A percentile compares a stretch with the other conserved stretches of the same genome.
Conservation (phyloP, 2,888 invertebrate species). For the Craniophora ligustri region DNA sequence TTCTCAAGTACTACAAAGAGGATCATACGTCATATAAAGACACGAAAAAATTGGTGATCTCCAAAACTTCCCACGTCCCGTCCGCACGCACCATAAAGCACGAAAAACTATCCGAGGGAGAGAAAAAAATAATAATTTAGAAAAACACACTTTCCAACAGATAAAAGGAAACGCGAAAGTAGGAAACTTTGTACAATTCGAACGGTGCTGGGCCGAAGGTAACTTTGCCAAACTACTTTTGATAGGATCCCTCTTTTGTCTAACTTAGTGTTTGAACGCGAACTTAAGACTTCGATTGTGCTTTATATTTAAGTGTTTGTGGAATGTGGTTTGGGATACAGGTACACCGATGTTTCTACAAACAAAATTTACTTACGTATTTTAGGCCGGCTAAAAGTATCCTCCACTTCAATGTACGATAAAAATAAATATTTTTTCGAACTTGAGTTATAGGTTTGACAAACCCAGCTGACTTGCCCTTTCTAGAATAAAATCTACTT, state of each 20-base stretch:
- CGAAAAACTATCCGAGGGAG: conserved; percentile 55
- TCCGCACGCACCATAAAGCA: conserved; percentile 75
- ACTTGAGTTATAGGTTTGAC: no score
- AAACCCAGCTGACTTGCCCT: no score
- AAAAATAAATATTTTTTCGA: no score
- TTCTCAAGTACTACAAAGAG: conserved; percentile 3
- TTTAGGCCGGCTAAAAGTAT: no score
- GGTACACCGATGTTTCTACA: conserved; percentile 59
- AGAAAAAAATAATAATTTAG: conserved; percentile 84
- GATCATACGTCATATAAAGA: conserved; percentile 19
- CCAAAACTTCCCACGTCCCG: conserved; percentile 59
- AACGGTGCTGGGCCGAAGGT: conserved; percentile 77
- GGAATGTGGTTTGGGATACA: conserved; percentile 58
- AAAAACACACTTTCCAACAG: conserved; percentile 79
- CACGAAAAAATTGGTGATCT: conserved; percentile 6
- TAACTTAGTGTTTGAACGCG: conserved; percentile 81
- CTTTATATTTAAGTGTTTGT: conserved; percentile 35
- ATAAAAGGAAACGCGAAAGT: conserved; percentile 85
- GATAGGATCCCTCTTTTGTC: conserved; percentile 83
- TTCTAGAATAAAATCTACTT: no score
- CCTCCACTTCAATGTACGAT: no score
- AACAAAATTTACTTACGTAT: conserved; percentile 1
- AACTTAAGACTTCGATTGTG: conserved; percentile 75
- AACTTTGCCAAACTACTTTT: conserved; percentile 78
- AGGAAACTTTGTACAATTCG: conserved; percentile 83